These are phyloP conservation scores for Xerus rutilus DNA, from an alignment of 2,797 vertebrate genomes.

Conservation along the genomic window DNA sequence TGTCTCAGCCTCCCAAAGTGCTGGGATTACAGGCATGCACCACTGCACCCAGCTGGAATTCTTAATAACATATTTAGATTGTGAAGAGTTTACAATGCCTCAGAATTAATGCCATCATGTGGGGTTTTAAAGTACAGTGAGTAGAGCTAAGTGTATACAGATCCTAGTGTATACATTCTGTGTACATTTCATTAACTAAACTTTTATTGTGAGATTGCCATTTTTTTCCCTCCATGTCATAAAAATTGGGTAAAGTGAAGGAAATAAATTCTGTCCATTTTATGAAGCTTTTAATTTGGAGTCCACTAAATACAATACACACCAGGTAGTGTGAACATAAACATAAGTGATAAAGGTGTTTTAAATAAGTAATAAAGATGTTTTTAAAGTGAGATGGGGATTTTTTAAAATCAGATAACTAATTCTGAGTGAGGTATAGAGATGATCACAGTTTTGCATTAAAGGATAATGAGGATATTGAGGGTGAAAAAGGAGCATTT, in stretches of 20 bases:
- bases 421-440: background rate
- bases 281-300: constrained; percentile 7
- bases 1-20: too few species aligned
- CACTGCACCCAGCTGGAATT: constrained; percentile 17
- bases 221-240: constrained; percentile 9
- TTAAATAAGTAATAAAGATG: constrained; percentile 38
- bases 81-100: constrained; percentile 35
- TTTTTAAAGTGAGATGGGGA: constrained; percentile 29
- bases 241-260: constrained; percentile 24
- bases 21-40: too few species aligned
- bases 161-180: background rate
- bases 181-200: constrained; percentile 20
- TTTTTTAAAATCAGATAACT: background rate
- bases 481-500: background rate
- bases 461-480: background rate
- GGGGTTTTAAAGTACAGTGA: background rate
- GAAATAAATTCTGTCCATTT: background rate
- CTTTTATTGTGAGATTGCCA: constrained; percentile 1
- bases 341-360: constrained; percentile 39
- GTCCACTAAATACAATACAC: background rate
- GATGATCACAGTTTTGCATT: background rate
- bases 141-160: background rate
- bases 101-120: background rate
- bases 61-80: constrained; percentile 65
- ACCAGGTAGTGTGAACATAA: background rate